These are phyloP conservation scores for Prietella phreatophila DNA, from an alignment of 2,113 vertebrate species.

Conservation along the genomic window DNA sequence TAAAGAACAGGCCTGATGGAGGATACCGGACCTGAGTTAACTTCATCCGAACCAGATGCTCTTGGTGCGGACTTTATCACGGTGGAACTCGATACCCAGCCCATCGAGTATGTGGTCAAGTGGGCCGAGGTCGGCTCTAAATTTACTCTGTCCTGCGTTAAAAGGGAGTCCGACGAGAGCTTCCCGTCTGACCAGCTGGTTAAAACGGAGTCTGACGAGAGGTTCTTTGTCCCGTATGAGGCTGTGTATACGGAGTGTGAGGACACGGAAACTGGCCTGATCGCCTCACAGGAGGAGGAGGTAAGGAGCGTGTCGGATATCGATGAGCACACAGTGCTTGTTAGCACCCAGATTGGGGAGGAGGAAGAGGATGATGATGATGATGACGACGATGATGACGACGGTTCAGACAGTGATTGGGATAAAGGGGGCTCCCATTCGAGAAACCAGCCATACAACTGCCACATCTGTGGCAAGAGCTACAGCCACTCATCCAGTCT, in stretches of 20 bases:
- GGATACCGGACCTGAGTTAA: conserved; percentile 69
- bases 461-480: conserved; percentile 74
- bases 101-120: conserved; percentile 76
- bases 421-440: conserved; percentile 61
- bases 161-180: conserved; percentile 69
- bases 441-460: conserved; percentile 67
- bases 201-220: conserved; percentile 66
- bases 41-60: conserved; percentile 67
- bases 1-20: conserved; percentile 60
- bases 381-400: conserved; percentile 50
- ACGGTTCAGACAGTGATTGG: conserved; percentile 53
- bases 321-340: conserved; percentile 60
- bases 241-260: conserved; percentile 70
- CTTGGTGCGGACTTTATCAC: conserved; percentile 76
- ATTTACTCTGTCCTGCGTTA: conserved; percentile 74
- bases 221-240: conserved; percentile 72
- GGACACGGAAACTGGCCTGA: conserved; percentile 69
- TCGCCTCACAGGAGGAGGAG: conserved; percentile 65
- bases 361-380: conserved; percentile 43
- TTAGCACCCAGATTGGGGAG: conserved; percentile 57
- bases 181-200: conserved; percentile 58
- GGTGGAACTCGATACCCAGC: conserved; percentile 75
- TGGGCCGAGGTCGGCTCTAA: conserved; percentile 74
- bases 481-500: conserved; percentile 78
- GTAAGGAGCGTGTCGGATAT: conserved; percentile 52